phyloP scores from a whole-genome alignment of 2,888 invertebrate genomes.

The Diaperis boleti region DNA sequence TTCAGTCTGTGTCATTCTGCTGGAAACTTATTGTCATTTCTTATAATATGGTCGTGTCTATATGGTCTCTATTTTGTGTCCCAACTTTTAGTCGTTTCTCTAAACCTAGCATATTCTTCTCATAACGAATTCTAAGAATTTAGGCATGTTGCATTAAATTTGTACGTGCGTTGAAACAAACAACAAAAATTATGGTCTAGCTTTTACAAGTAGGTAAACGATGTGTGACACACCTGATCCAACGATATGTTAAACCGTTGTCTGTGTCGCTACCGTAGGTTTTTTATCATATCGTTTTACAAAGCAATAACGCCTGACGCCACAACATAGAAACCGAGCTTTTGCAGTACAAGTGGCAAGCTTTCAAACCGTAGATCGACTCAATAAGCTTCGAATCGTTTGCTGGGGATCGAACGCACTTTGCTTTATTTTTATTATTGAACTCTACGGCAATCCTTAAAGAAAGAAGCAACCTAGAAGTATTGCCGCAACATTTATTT shows the following conservation, averaged over 20 bases:
- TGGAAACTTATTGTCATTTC: no score
- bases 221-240: no score
- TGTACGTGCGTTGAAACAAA: no score
- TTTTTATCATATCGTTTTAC: slow-evolving; percentile 32
- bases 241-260: slow-evolving; percentile 1
- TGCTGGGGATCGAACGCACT: slow-evolving; percentile 52
- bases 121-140: no score
- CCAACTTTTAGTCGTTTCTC: no score
- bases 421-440: slow-evolving; percentile 53
- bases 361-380: slow-evolving; percentile 58
- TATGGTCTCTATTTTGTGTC: no score
- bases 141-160: no score
- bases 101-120: no score
- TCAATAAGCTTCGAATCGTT: slow-evolving; percentile 57
- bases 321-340: slow-evolving; percentile 39
- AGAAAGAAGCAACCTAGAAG: slow-evolving; percentile 22
- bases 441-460: slow-evolving; percentile 28
- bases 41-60: no score
- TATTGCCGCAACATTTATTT: slow-evolving; percentile 7
- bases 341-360: slow-evolving; percentile 49
- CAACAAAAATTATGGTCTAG: no score
- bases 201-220: no score
- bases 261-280: slow-evolving; percentile 18
- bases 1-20: no score
- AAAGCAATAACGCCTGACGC: slow-evolving; percentile 40